Evolutionary conservation across 2,113 vertebrate species (phyloP).

Genomic region (Hydropotes inermis): DNA sequence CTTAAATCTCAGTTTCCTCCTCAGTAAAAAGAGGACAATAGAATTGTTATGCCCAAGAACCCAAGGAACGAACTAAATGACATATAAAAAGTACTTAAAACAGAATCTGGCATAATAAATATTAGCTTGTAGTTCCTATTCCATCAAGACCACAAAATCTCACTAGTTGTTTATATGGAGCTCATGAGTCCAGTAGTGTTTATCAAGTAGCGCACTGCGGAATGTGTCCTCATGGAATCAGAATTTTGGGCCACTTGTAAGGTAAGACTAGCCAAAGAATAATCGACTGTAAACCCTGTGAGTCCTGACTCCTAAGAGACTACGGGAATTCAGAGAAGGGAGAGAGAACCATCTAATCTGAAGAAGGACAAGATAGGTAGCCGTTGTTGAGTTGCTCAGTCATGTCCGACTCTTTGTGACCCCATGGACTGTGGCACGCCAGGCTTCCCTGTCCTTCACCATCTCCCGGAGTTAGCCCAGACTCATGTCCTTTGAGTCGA

Average conservation of each 20-base stretch:
- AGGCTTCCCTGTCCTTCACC: neutral
- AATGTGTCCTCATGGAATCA: neutral
- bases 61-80: neutral
- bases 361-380: neutral
- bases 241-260: neutral
- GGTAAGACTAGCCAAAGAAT: neutral
- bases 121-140: neutral
- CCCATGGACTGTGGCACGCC: neutral
- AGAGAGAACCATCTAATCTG: neutral
- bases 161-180: neutral
- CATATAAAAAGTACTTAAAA: neutral
- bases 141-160: neutral
- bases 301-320: neutral
- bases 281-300: neutral
- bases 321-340: neutral
- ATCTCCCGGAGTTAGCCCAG: fast-evolving
- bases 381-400: neutral
- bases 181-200: neutral
- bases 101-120: neutral
- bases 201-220: neutral
- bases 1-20: neutral
- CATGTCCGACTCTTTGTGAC: fast-evolving
- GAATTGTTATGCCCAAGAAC: neutral
- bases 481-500: neutral
- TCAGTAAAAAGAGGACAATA: neutral